phyloP scores from a whole-genome alignment of 1,140 invertebrate species.

The Euglossa dilemma region DNA sequence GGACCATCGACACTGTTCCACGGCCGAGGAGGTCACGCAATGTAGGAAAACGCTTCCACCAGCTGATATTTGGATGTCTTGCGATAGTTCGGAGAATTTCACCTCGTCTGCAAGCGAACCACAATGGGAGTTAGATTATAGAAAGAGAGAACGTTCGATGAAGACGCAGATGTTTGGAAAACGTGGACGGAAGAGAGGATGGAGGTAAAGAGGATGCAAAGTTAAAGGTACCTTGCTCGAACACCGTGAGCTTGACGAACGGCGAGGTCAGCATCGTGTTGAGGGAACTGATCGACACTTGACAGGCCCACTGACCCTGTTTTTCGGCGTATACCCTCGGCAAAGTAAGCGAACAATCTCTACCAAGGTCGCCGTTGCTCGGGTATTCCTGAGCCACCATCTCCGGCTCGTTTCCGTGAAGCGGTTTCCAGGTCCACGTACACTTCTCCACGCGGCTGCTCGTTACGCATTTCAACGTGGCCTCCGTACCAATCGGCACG shows the following conservation, averaged over 20 bases:
- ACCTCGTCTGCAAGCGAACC: conserved; percentile 72
- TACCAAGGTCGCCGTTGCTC: conserved; percentile 75
- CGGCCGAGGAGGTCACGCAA: conserved; percentile 76
- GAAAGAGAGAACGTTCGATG: no score
- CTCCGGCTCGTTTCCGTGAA: conserved; percentile 67
- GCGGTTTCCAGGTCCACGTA: conserved; percentile 76
- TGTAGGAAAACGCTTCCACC: conserved; percentile 76
- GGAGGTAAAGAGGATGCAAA: neutral
- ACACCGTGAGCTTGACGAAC: conserved; percentile 73
- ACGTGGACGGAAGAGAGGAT: neutral
- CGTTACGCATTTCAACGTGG: conserved; percentile 75
- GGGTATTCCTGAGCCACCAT: conserved; percentile 74
- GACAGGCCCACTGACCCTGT: conserved; percentile 79
- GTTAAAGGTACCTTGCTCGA: conserved; percentile 73
- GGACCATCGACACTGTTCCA: conserved; percentile 81
- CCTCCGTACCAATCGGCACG: conserved; percentile 71
- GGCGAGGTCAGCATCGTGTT: conserved; percentile 71
- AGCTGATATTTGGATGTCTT: conserved; percentile 79
- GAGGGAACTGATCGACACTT: conserved; percentile 70
- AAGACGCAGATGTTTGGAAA: neutral
- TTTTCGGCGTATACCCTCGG: conserved; percentile 70
- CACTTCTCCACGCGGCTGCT: conserved; percentile 78
- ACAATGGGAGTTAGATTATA: no score
- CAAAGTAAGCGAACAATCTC: conserved; percentile 77
- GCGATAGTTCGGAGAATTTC: conserved; percentile 78